These are phyloP conservation scores for Temnothorax ravouxi DNA, from an alignment of 2,888 invertebrate species.

Conservation along the genomic window DNA sequence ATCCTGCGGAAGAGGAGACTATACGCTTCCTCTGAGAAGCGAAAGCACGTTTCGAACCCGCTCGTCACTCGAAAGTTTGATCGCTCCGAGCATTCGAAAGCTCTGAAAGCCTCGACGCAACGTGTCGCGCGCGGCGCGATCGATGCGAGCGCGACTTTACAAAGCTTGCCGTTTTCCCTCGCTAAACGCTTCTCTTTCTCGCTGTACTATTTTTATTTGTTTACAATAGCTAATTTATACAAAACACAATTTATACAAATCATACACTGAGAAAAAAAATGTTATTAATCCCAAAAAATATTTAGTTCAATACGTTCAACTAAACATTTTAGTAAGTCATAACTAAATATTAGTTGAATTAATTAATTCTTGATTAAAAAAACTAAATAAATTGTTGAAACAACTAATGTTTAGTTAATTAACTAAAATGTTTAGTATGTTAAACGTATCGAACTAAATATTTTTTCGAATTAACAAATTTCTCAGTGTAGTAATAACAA, in stretches of 20 bases:
- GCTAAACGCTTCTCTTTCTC: neutral
- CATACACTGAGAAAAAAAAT: too few relatives aligned
- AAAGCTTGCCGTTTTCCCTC: conserved; percentile 18
- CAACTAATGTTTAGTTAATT: too few relatives aligned
- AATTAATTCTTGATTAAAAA: too few relatives aligned
- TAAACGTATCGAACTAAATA: too few relatives aligned
- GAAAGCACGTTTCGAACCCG: conserved; percentile 23
- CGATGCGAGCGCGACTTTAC: conserved; percentile 30
- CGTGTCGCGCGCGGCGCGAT: conserved; percentile 33
- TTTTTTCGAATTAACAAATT: too few relatives aligned
- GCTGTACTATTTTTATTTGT: neutral
- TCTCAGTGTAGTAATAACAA: too few relatives aligned
- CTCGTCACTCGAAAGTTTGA: conserved; percentile 36
- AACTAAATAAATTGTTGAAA: too few relatives aligned
- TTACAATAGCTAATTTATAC: neutral
- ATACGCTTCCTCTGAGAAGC: conserved; percentile 7
- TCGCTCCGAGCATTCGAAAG: conserved; percentile 31
- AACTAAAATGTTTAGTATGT: too few relatives aligned
- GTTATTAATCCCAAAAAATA: too few relatives aligned
- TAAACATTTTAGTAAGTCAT: too few relatives aligned
- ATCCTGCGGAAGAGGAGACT: neutral
- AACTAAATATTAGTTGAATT: too few relatives aligned
- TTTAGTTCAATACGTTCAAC: too few relatives aligned
- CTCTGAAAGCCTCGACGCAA: conserved; percentile 5
- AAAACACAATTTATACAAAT: neutral